Percentiles rank a stretch among this genome's conserved stretches.
Conservation (phyloP, 2,888 invertebrate genomes). For the Lepidocyrtinus sp. region DNA sequence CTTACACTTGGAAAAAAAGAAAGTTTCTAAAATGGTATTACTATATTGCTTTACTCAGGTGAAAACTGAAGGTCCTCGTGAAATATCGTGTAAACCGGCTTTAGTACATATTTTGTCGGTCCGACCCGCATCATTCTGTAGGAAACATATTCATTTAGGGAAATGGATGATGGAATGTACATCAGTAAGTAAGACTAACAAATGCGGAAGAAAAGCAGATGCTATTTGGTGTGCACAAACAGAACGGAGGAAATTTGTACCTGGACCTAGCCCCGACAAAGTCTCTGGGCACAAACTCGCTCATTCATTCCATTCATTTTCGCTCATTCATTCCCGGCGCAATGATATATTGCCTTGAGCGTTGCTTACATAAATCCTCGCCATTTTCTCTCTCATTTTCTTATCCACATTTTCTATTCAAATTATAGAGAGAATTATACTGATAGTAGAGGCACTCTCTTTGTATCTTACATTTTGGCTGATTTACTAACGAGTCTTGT, state of each 20-base stretch:
- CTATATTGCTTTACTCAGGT: background rate
- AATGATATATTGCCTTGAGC: slow-evolving; percentile 54
- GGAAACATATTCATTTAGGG: background rate
- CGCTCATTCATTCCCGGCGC: slow-evolving; percentile 32
- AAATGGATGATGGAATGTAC: background rate
- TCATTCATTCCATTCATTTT: slow-evolving; percentile 46
- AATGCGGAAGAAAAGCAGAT: background rate
- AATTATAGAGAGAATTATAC: background rate
- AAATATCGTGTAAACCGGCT: no score
- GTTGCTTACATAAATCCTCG: slow-evolving; percentile 51
- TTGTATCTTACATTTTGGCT: slow-evolving; percentile 3
- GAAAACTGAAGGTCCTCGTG: background rate
- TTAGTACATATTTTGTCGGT: background rate
- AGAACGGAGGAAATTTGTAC: background rate
- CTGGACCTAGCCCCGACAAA: background rate
- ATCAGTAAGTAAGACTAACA: background rate
- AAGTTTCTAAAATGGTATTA: background rate
- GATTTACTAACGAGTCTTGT: slow-evolving; percentile 47
- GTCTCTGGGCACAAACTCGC: no score
- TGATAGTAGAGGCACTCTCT: background rate
- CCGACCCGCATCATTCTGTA: background rate
- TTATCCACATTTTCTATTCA: background rate
- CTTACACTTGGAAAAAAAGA: background rate
- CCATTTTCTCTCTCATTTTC: background rate
- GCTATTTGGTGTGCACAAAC: no score